phyloP scores from a whole-genome alignment of 2,888 invertebrate genomes.

The Cetonia aurata region DNA sequence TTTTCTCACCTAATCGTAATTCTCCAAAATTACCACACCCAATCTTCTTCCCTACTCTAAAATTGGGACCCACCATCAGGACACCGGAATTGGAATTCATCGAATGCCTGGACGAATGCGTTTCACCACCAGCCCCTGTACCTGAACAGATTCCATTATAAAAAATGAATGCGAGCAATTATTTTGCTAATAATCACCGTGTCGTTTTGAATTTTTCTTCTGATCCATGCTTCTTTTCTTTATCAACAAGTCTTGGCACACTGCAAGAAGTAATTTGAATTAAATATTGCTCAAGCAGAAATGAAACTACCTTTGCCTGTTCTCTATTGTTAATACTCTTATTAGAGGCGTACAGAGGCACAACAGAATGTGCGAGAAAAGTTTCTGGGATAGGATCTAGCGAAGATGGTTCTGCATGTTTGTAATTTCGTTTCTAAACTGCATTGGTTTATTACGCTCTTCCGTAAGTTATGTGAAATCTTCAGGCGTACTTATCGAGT shows the following conservation, averaged over 20 bases:
- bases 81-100: constrained; percentile 85
- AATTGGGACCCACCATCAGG: constrained; percentile 99
- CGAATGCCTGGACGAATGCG: constrained; percentile 88
- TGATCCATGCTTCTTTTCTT: constrained; percentile 57
- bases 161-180: neutral
- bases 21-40: constrained; percentile 99
- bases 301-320: too few species aligned
- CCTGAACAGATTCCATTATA: constrained; percentile 30
- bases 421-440: too few species aligned
- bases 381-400: neutral
- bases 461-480: neutral
- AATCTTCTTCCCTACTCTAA: constrained; percentile 99
- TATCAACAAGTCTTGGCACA: constrained; percentile 39
- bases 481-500: too few species aligned
- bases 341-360: too few species aligned
- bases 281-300: too few species aligned
- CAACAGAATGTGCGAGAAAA: too few species aligned
- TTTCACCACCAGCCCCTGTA: constrained; percentile 69
- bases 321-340: too few species aligned
- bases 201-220: constrained; percentile 66
- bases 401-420: too few species aligned
- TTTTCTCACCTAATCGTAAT: constrained; percentile 85
- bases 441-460: too few species aligned
- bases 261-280: constrained; percentile 24
- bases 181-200: constrained; percentile 56